A percentile compares a stretch with the other conserved stretches of the same genome.
phyloP scores from a whole-genome alignment of 2,888 invertebrate species.

The Ptycholaimellus sp. region DNA sequence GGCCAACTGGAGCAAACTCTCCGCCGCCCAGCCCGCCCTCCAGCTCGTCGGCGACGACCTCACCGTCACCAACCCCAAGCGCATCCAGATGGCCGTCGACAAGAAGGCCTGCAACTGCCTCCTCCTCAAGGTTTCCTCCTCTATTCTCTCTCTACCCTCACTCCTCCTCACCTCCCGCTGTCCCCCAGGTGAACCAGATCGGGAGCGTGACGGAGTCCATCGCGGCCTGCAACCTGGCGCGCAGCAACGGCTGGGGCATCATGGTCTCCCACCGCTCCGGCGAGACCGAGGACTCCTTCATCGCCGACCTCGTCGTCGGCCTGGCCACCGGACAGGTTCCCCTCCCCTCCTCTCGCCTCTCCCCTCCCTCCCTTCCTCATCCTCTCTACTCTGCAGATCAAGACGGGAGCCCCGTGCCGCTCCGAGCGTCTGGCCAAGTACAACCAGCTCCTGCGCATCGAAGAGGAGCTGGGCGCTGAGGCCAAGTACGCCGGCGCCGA shows the following conservation, averaged over 20 bases:
- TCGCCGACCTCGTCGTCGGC: slow-evolving; percentile 96
- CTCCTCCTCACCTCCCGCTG: no score
- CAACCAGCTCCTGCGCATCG: slow-evolving; percentile 90
- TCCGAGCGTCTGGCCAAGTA: slow-evolving; percentile 94
- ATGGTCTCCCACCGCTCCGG: slow-evolving; percentile 97
- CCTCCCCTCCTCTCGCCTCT: no score
- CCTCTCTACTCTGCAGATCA: no score
- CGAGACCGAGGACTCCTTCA: slow-evolving; percentile 97
- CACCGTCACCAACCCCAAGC: slow-evolving; percentile 75
- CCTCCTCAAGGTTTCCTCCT: slow-evolving; percentile 55
- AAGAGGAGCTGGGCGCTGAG: slow-evolving; percentile 70
- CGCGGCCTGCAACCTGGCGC: slow-evolving; percentile 41
- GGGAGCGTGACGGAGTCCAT: slow-evolving; percentile 93
- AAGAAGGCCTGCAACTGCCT: slow-evolving; percentile 87
- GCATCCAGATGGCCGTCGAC: slow-evolving; percentile 70
- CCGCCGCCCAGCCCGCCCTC: slow-evolving; percentile 4
- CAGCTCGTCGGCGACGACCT: slow-evolving; percentile 52
- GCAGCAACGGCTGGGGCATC: slow-evolving; percentile 56
- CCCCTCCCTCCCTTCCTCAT: no score
- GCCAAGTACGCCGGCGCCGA: slow-evolving; percentile 83
- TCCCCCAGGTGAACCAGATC: slow-evolving; percentile 85
- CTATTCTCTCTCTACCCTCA: no score
- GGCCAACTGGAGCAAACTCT: slow-evolving; percentile 49
- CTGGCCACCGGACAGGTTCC: slow-evolving; percentile 69
- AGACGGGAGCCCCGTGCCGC: slow-evolving; percentile 94